Evolutionary conservation across 2,797 vertebrate species (phyloP).

Genomic region (Holocentrus rufus): DNA sequence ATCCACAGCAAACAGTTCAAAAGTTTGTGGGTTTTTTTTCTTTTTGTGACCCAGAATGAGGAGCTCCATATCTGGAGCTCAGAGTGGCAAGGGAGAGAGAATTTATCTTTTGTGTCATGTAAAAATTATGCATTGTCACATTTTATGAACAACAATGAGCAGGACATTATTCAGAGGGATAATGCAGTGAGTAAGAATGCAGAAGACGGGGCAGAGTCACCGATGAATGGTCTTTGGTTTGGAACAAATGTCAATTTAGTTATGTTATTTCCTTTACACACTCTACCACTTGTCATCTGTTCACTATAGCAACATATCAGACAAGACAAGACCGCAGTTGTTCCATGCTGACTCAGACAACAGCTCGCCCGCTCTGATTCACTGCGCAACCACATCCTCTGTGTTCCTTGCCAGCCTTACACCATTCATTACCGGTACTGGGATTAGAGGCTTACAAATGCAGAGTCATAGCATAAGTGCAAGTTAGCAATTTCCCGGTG

Average conservation of each 20-base stretch:
- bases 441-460: slow-evolving; percentile 62
- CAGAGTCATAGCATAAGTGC: slow-evolving; percentile 46
- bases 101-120: background rate
- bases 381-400: slow-evolving; percentile 69
- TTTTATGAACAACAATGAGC: slow-evolving; percentile 24
- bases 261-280: slow-evolving; percentile 30
- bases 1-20: slow-evolving; percentile 22
- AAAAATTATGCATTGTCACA: slow-evolving; percentile 14
- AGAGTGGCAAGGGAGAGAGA: slow-evolving; percentile 10
- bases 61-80: slow-evolving; percentile 58
- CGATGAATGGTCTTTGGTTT: slow-evolving; percentile 30
- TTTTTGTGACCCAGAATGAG: slow-evolving; percentile 20
- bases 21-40: background rate
- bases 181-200: background rate
- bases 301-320: slow-evolving; percentile 29
- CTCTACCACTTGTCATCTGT: slow-evolving; percentile 32
- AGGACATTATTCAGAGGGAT: background rate
- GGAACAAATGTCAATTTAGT: slow-evolving; percentile 26
- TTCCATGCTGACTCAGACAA: slow-evolving; percentile 49
- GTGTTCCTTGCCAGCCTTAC: slow-evolving; percentile 54
- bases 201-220: slow-evolving; percentile 8
- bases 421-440: slow-evolving; percentile 58
- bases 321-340: slow-evolving; percentile 47
- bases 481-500: slow-evolving; percentile 47
- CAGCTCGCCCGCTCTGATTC: slow-evolving; percentile 45